Conservation (phyloP, 2,888 invertebrate genomes). For the Heliothis peltigera region DNA sequence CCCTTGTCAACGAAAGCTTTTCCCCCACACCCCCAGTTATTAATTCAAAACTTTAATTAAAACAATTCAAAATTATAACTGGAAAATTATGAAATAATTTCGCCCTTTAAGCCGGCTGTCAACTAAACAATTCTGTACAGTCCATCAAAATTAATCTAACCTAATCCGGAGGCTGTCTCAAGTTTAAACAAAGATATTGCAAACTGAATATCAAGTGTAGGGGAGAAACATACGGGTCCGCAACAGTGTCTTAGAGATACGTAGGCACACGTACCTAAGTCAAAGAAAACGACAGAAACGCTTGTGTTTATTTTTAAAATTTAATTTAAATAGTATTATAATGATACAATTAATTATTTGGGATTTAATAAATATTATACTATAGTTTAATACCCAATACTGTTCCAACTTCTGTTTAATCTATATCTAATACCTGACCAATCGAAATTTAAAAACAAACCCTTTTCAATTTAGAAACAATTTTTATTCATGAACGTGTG, state of each 20-base stretch:
- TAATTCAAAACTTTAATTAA: constrained; percentile 85
- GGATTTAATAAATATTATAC: no score
- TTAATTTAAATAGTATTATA: no score
- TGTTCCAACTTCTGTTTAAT: no score
- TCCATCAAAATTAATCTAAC: constrained; percentile 89
- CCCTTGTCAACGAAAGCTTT: constrained; percentile 72
- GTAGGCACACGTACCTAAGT: neutral
- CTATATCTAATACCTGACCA: no score
- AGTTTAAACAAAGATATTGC: constrained; percentile 88
- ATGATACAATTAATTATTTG: no score
- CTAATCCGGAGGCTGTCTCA: constrained; percentile 84
- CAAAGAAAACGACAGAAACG: no score
- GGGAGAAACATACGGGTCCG: constrained; percentile 32
- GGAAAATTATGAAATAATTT: constrained; percentile 86
- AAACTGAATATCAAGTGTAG: constrained; percentile 82
- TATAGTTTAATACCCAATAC: no score
- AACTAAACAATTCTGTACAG: constrained; percentile 86
- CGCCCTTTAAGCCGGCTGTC: constrained; percentile 82
- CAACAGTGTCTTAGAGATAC: constrained; percentile 6
- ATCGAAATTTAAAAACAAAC: no score
- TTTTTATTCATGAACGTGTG: neutral
- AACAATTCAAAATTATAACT: constrained; percentile 82
- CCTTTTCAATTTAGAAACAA: constrained; percentile 23
- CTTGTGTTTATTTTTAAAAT: no score
- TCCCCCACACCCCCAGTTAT: constrained; percentile 72